Evolutionary conservation across 1,140 invertebrate species (phyloP).

Genomic region (Cyrtorhinus lividipennis): DNA sequence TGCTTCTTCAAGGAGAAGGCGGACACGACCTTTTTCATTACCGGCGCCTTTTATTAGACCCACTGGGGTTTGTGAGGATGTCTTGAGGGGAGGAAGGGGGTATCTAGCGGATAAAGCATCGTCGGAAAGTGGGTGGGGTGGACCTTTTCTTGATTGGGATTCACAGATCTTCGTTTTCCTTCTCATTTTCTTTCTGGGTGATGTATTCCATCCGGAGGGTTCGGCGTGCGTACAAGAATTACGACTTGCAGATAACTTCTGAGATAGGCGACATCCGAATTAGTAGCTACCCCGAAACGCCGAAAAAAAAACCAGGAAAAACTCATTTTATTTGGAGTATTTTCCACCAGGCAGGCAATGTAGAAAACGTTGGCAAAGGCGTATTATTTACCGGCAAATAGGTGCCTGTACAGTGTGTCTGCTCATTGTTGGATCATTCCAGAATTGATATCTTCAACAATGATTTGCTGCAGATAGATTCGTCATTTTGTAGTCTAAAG

Average conservation of each 20-base stretch:
- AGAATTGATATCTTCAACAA: too few relatives aligned
- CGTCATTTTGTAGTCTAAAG: too few relatives aligned
- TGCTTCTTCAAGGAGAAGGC: neutral
- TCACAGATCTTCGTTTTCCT: slow-evolving; percentile 5
- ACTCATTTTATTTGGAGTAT: neutral
- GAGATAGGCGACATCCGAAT: slow-evolving; percentile 7
- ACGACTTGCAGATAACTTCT: slow-evolving; percentile 2
- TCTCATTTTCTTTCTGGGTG: neutral
- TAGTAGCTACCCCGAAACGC: neutral
- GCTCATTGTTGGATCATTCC: too few relatives aligned
- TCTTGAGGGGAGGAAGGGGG: neutral
- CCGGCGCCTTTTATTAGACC: slow-evolving; percentile 2
- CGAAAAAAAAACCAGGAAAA: neutral
- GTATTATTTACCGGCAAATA: too few relatives aligned
- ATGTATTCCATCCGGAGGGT: slow-evolving; percentile 7
- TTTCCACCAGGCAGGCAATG: too few relatives aligned
- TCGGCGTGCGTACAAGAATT: neutral
- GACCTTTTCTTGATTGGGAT: slow-evolving; percentile 9
- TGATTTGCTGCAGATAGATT: too few relatives aligned
- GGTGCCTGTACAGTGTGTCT: too few relatives aligned
- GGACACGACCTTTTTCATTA: neutral
- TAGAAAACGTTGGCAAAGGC: too few relatives aligned
- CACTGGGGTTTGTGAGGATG: too few relatives aligned
- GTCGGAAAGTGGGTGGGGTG: neutral
- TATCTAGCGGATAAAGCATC: too few relatives aligned